Evolutionary conservation across 2,113 vertebrate species (phyloP).

Genomic region (Protobothrops mucrosquamatus): DNA sequence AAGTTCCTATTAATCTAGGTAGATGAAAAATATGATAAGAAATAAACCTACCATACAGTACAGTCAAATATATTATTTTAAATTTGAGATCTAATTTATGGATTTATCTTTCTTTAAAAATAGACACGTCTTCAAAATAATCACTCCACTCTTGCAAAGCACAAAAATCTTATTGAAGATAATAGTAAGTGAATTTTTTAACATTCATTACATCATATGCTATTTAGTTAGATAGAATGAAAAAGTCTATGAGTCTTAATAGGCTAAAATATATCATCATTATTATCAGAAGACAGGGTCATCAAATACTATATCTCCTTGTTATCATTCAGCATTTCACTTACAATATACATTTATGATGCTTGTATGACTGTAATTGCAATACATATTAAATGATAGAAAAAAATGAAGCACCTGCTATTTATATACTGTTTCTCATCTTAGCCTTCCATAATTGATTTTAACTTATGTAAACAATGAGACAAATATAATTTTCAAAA

Average conservation of each 20-base stretch:
- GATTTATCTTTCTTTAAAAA: neutral
- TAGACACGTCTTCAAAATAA: neutral
- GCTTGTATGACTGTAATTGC: neutral
- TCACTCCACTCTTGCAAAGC: neutral
- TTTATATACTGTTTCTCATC: neutral
- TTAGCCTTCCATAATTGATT: neutral
- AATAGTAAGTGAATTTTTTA: neutral
- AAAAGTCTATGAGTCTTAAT: neutral
- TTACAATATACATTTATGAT: neutral
- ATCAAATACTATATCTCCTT: neutral
- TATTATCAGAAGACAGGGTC: neutral
- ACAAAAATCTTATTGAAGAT: neutral
- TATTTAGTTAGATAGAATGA: neutral
- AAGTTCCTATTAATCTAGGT: conserved; percentile 32
- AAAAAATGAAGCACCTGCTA: neutral
- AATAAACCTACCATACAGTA: conserved; percentile 25
- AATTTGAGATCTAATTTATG: neutral
- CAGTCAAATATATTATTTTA: conserved; percentile 19
- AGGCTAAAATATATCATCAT: neutral
- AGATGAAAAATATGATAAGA: conserved; percentile 29
- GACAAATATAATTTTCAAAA: neutral
- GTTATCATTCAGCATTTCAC: neutral
- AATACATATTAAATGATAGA: neutral
- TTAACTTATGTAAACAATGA: neutral
- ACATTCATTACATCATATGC: neutral